Base-by-base conservation (phyloP, 2,888 invertebrate genomes). In the Orchesella flavescens region DNA sequence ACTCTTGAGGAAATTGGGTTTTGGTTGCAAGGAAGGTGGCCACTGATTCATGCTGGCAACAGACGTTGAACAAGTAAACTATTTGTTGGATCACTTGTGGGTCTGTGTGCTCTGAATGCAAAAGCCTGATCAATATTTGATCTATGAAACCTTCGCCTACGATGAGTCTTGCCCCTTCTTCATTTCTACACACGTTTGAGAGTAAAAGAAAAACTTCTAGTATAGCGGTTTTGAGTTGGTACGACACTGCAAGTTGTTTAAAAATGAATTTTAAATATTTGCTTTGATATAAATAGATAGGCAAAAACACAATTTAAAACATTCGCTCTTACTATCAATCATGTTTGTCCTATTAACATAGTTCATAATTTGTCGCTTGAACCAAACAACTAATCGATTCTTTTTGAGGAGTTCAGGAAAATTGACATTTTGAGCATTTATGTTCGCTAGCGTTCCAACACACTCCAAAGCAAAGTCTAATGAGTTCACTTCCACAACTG, bases 391-490 rank as follows among this genome's bases (percentile, higher is more conserved):
- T 9, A 85, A 53, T 19, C 77, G 76, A n/a, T 84, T 84, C 24
- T 75, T 57, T 61, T 85, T 74, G 19, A 84, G 68, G 21, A 86
- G 65, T n/a, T 82, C 78, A 1, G 76, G 73, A 55, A 84, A 82
- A 46, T 79, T 73, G 4, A 83, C 83, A n/a, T 23, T 21, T 13
- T 75, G 44, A 9, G 61, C 68, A 34, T 85, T 71, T 9, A 85
- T 24, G 44, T 76, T 44, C 19, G 59, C 49, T 21, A 86, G 68
- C 7, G 71, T 80, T 1, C 86, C 85, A 4, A 86, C 71, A 23
- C 86, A 86, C 23, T 86, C 86, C 13, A 84, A 19, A 19, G 84
- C 83, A 66, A 84, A 86, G 46, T 85, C 84, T 9, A 79, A 24
- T 5, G 79, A 76, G 13, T 77, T 76, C 15, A 84, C 85, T 44